phyloP scores from a whole-genome alignment of 2,888 invertebrate genomes.

The Epinotia demarniana region DNA sequence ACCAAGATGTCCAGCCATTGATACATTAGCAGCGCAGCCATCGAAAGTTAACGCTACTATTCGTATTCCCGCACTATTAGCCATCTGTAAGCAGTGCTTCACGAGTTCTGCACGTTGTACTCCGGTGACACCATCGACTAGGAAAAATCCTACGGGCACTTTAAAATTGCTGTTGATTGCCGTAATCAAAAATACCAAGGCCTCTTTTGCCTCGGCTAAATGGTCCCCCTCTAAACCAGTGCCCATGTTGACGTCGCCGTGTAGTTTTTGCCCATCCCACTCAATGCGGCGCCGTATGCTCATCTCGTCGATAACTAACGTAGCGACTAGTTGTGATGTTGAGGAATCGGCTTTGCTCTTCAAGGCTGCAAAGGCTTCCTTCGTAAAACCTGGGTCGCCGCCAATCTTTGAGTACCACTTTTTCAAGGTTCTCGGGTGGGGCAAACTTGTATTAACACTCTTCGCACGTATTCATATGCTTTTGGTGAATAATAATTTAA shows the following conservation, averaged over 20 bases:
- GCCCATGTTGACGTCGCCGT: background rate
- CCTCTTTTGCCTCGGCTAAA: background rate
- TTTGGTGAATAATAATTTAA: constrained; percentile 55
- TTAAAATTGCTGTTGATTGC: constrained; percentile 6
- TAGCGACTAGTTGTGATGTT: background rate
- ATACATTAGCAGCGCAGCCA: no score
- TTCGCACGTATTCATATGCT: background rate
- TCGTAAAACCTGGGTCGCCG: background rate
- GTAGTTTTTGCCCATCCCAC: no score
- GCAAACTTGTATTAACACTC: background rate
- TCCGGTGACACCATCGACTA: constrained; percentile 26
- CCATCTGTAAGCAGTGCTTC: no score
- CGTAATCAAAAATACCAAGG: background rate
- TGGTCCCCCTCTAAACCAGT: background rate
- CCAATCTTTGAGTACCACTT: background rate
- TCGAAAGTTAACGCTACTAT: no score
- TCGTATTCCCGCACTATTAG: no score
- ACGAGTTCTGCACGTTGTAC: no score
- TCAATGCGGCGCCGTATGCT: background rate
- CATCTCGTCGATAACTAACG: background rate
- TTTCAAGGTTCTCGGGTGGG: background rate
- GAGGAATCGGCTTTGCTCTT: background rate
- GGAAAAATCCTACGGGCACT: constrained; percentile 43
- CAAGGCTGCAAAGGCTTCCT: background rate
- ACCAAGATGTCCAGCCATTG: no score